Conservation (phyloP, 2,888 invertebrate genomes). For the Ethmia dodecea region DNA sequence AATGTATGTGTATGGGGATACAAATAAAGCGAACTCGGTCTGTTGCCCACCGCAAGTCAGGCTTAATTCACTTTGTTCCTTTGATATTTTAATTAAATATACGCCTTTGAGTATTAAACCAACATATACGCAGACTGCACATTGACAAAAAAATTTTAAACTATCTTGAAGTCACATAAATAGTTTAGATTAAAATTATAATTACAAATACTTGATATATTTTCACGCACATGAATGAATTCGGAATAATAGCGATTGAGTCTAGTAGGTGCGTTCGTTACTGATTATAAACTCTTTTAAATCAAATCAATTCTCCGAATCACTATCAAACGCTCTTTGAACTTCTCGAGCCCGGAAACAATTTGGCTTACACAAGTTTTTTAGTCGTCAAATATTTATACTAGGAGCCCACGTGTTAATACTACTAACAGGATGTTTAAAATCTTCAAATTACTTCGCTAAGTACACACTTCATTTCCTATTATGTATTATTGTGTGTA, state of each 20-base stretch:
- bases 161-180: too few species aligned
- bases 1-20: slow-evolving; percentile 51
- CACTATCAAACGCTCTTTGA: slow-evolving; percentile 19
- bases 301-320: slow-evolving; percentile 36
- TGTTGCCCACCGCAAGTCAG: slow-evolving; percentile 45
- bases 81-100: slow-evolving; percentile 64
- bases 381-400: slow-evolving; percentile 61
- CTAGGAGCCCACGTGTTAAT: slow-evolving; percentile 58
- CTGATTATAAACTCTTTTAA: too few species aligned
- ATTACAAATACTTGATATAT: too few species aligned
- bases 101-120: too few species aligned
- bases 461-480: slow-evolving; percentile 64
- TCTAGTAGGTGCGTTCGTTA: too few species aligned
- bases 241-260: too few species aligned
- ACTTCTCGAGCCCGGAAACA: slow-evolving; percentile 38
- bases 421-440: slow-evolving; percentile 66
- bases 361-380: slow-evolving; percentile 48
- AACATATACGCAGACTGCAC: too few species aligned
- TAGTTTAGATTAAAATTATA: too few species aligned
- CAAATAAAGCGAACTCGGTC: slow-evolving; percentile 55
- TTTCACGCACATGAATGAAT: too few species aligned
- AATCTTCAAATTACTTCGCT: slow-evolving; percentile 52
- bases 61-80: slow-evolving; percentile 51
- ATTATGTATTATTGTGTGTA: slow-evolving; percentile 63
- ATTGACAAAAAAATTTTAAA: too few species aligned